A percentile compares a stretch with the other conserved stretches of the same genome.
These are phyloP conservation scores for Palaemon carinicauda DNA, from an alignment of 1,140 invertebrate genomes.

Conservation along the genomic window DNA sequence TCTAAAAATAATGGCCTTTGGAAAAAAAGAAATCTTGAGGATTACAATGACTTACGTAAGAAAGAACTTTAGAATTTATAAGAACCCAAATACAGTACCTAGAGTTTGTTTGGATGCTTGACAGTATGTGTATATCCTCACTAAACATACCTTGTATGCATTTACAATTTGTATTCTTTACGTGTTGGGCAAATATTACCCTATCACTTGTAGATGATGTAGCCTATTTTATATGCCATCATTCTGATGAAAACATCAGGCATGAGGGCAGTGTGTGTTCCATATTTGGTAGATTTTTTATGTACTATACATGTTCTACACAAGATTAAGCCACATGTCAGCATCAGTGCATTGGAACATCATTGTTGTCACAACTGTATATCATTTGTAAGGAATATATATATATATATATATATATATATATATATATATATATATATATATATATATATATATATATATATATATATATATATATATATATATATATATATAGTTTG, in stretches of 20 bases:
- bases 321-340: constrained; percentile 23
- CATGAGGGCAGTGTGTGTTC: constrained; percentile 17
- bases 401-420: no score
- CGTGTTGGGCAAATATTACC: constrained; percentile 26
- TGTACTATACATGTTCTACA: constrained; percentile 17
- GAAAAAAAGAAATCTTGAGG: no score
- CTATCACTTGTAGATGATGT: constrained; percentile 41
- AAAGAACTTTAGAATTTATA: no score
- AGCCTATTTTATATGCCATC: constrained; percentile 44
- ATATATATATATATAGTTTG: constrained; percentile 34
- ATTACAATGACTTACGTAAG: no score
- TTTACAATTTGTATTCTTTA: constrained; percentile 43
- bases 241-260: constrained; percentile 12
- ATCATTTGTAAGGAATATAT: constrained; percentile 30
- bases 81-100: not conserved
- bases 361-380: constrained; percentile 44
- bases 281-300: constrained; percentile 33
- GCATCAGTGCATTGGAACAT: constrained; percentile 30
- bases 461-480: no score
- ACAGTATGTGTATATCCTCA: constrained; percentile 43
- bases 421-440: no score
- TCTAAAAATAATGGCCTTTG: no score
- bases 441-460: no score
- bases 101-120: constrained; percentile 32
- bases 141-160: constrained; percentile 49